Base-by-base conservation (phyloP, 2,888 invertebrate genomes). In the Nycteola revayana region DNA sequence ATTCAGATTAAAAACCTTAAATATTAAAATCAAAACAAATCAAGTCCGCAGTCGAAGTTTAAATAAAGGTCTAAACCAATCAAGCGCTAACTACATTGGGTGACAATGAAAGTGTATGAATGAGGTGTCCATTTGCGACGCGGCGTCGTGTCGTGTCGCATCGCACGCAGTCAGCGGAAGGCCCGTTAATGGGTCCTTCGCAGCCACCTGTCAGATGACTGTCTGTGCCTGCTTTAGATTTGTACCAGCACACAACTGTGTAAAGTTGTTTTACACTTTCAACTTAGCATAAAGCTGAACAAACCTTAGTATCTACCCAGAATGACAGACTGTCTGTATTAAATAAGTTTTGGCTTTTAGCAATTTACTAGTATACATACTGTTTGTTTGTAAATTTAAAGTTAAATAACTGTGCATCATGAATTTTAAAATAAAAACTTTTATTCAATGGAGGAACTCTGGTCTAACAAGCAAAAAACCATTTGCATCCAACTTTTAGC, bases 131-230 rank as follows among this genome's bases (percentile, higher is more conserved):
- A 60, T 67, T 68, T 65, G 57, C 40, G 40, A 41, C 53, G 52
- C 48, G n/a, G n/a, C n/a, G n/a, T n/a, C n/a, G n/a, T 40, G 54
- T 48, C 49, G 52, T 53, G 65, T 68, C 67, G 55, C 41, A 33
- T 50, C 59, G 52, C 46, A 61, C 56, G 56, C 52, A 59, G 47
- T 36, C 56, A 55, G 52, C 57, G 66, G 67, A 70, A 72, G 59
- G 61, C 63, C 53, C 69, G 69, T 73, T 83, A 84, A 83, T 83
- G 81, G 84, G 55, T 60, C 60, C 57, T 64, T 61, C 60, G 58
- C 58, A 54, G 60, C 68, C 66, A 71, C 66, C 75, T 80, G 84
- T 82, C 84, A 71, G 83, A 79, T 84, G 72, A 83, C 60, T 81
- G 83, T 81, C 82, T 32, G 51, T 60, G 49, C 53, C 31, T 49